Evolutionary conservation across 2,797 vertebrate species (phyloP).

Genomic region (Prionace glauca): DNA sequence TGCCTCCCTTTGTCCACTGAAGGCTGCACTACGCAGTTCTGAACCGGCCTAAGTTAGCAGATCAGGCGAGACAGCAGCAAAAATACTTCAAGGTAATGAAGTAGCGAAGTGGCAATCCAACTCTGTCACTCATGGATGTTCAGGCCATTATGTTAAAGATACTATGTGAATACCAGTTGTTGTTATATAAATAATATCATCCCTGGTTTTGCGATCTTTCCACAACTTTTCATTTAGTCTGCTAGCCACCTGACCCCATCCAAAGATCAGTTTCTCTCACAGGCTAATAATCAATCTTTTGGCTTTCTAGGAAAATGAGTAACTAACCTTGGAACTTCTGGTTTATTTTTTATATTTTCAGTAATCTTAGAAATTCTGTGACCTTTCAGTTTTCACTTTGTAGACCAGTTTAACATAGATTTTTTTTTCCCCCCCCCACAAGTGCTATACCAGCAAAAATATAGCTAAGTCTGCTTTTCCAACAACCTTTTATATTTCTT

Average conservation of each 20-base stretch:
- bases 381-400: neutral
- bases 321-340: neutral
- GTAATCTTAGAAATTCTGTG: neutral
- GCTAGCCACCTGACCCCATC: neutral
- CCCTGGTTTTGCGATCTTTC: too few species aligned
- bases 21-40: too few species aligned
- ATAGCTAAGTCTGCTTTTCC: neutral
- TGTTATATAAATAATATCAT: neutral
- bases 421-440: neutral
- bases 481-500: constrained; percentile 9
- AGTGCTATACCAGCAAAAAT: neutral
- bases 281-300: neutral
- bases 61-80: too few species aligned
- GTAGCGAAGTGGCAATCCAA: too few species aligned
- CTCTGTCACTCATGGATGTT: too few species aligned
- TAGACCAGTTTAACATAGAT: too few species aligned
- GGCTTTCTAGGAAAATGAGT: neutral
- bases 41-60: too few species aligned
- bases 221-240: neutral
- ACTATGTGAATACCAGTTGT: too few species aligned
- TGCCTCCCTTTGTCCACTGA: too few species aligned
- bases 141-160: too few species aligned
- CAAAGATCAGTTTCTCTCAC: neutral
- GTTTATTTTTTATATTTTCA: neutral
- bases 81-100: too few species aligned